These are phyloP conservation scores for Periophthalmus magnuspinnatus DNA, from an alignment of 2,797 vertebrate species.

Conservation along the genomic window DNA sequence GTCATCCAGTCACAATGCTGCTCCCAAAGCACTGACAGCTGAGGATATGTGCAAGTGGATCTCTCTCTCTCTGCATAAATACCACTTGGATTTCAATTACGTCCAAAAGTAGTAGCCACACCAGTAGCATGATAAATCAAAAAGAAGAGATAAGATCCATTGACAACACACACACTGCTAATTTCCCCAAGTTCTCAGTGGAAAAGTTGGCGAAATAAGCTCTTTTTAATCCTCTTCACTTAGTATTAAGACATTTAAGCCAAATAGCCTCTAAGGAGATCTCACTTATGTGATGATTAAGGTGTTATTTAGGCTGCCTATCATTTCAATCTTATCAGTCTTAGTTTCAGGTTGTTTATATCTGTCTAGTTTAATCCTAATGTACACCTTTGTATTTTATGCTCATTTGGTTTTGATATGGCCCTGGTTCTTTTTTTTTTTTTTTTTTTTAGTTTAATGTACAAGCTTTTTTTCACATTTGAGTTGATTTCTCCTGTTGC, in stretches of 20 bases:
- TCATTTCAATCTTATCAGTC: conserved; percentile 7
- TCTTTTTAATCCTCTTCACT: conserved; percentile 41
- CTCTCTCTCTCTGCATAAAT: conserved; percentile 65
- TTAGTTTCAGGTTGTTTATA: background rate
- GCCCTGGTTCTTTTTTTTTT: conserved; percentile 11
- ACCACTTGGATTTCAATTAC: conserved; percentile 70
- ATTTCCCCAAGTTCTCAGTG: conserved; percentile 47
- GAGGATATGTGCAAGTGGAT: conserved; percentile 68
- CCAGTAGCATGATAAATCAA: conserved; percentile 56
- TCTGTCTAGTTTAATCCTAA: background rate
- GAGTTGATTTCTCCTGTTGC: no score
- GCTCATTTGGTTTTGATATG: background rate
- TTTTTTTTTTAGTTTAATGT: conserved; percentile 21
- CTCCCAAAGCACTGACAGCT: conserved; percentile 71
- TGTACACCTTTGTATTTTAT: background rate
- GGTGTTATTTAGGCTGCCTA: conserved; percentile 38
- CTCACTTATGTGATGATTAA: conserved; percentile 38
- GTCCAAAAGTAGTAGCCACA: conserved; percentile 47
- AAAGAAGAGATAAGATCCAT: conserved; percentile 52
- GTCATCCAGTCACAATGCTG: conserved; percentile 70
- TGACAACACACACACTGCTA: conserved; percentile 38
- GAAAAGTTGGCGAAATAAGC: conserved; percentile 45
- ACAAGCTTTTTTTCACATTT: no score
- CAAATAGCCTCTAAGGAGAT: conserved; percentile 39
- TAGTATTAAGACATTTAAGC: conserved; percentile 38